Evolutionary conservation across 1,140 invertebrate genomes (phyloP), one percentile per base, ranked within the genome.

Genomic region (Tyrophagus putrescentiae): DNA sequence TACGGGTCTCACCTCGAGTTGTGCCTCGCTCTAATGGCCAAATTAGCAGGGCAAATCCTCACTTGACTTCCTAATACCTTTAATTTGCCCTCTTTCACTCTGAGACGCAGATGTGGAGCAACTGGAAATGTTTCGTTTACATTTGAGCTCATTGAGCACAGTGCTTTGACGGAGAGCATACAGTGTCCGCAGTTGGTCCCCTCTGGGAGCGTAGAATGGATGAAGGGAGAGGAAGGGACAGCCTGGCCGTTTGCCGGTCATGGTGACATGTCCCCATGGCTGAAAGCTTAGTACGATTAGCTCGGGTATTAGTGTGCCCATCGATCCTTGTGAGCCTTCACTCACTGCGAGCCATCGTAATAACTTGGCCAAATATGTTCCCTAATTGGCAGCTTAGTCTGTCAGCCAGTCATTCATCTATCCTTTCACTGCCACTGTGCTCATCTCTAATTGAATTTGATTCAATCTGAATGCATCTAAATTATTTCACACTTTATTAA

Each of bases 61-160:
- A 48, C 45, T 48, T 48, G 45, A 48, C 45, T 48, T 48, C 18
- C 45, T 48, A 48, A 48, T 48, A 48, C 45, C 45, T 48, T 48
- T 48, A 48, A 48, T 48, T 48, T 48, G 45, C 45, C 45, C 6
- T 48, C 36, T 13, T 21, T 21, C 21, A 39, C 36, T 39, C 7
- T 21, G 45, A 7, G 45, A 48, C 45, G 45, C 45, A 48, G 45
- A 7, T 48, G 45, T 48, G 45, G 31, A 7, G 23, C 45, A 21
- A 48, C 45, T 48, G 45, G 45, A 48, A 48, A 48, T 48, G 45
- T 48, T 48, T 48, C 45, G 45, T 48, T 48, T 48, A 48, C 45
- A 48, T 48, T 48, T 48, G 45, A 48, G 45, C 45, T 48, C 45
- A 48, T 7, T 48, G 7, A 48, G 45, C 7, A 48, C 23, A 13